Conservation (phyloP, 2,888 invertebrate genomes). For the Plebejus argus region DNA sequence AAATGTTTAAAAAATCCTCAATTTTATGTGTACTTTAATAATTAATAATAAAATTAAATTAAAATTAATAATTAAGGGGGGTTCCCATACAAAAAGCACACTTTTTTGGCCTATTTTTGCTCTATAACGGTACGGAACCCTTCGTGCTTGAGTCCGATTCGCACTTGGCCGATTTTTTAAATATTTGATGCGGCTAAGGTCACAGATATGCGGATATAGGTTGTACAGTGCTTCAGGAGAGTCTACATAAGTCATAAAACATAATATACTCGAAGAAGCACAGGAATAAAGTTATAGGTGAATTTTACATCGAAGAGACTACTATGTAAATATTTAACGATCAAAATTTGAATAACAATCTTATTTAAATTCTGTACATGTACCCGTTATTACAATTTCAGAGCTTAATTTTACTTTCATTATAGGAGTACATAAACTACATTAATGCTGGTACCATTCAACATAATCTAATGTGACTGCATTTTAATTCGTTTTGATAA, state of each 20-base stretch:
- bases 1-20: too few species aligned
- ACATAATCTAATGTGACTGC: neutral
- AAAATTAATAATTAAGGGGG: too few species aligned
- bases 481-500: neutral
- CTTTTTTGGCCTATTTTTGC: too few species aligned
- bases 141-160: too few species aligned
- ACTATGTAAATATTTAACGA: slow-evolving; percentile 22
- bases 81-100: too few species aligned
- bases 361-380: slow-evolving; percentile 16
- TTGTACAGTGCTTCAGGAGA: neutral
- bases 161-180: neutral
- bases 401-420: slow-evolving; percentile 1
- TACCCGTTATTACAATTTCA: slow-evolving; percentile 11
- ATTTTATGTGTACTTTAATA: too few species aligned
- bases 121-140: too few species aligned
- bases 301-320: neutral
- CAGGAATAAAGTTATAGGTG: neutral
- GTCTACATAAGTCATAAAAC: neutral
- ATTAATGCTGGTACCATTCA: neutral
- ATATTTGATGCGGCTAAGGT: neutral
- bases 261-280: neutral
- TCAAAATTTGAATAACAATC: slow-evolving; percentile 17
- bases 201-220: neutral
- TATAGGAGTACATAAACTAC: neutral
- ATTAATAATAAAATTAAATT: too few species aligned